These are phyloP conservation scores for Tragelaphus imberbis DNA, from an alignment of 2,113 vertebrate species.

Conservation along the genomic window DNA sequence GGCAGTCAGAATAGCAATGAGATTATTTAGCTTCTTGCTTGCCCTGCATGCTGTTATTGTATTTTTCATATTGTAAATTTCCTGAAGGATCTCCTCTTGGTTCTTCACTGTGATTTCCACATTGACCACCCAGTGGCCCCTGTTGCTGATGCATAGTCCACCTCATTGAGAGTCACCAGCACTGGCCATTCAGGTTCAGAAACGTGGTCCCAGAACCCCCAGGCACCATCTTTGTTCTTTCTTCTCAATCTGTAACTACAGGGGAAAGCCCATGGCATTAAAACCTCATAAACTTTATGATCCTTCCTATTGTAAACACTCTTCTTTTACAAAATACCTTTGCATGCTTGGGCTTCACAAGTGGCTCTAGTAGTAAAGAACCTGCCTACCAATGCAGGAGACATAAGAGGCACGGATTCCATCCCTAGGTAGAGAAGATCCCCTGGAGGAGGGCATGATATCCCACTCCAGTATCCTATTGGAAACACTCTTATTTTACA, in stretches of 20 bases:
- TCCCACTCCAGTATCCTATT: neutral
- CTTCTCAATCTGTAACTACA: neutral
- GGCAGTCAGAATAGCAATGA: neutral
- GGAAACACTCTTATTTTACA: neutral
- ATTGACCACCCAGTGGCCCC: neutral
- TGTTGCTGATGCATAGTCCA: neutral
- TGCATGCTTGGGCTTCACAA: neutral
- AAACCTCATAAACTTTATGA: neutral
- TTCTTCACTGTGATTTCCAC: neutral
- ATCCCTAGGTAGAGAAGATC: neutral
- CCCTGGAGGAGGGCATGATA: neutral
- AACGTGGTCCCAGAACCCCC: neutral
- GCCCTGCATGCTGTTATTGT: neutral
- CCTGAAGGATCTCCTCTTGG: neutral
- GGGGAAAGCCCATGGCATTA: neutral
- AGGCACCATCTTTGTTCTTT: neutral
- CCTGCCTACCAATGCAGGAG: neutral
- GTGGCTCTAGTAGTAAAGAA: neutral
- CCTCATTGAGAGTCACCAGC: neutral
- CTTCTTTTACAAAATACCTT: neutral
- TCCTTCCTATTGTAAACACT: neutral
- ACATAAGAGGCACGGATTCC: neutral
- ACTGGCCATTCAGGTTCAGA: neutral
- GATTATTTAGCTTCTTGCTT: neutral
- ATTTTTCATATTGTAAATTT: neutral